Base-by-base conservation (phyloP, 2,797 vertebrate genomes). In the Brachymystax lenok region DNA sequence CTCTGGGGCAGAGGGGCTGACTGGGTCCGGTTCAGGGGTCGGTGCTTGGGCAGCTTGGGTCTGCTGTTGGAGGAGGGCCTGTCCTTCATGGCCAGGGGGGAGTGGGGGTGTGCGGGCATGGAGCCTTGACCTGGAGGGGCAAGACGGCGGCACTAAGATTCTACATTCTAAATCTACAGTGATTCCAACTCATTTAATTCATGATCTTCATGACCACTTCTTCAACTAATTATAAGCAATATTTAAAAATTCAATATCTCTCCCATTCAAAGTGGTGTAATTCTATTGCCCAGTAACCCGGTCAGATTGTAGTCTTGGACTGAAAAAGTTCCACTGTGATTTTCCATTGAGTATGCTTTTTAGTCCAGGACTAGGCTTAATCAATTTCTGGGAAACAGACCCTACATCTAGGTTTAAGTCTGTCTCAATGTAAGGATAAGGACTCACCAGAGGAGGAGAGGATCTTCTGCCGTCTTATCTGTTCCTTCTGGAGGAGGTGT, bases 1-100 rank as follows among this genome's bases (percentile, higher is more conserved):
- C 96, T 97, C 92, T 99, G 98, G 81, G 98, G 98, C 90, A 99
- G 94, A 14, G 98, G 98, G 19, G 97, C 98, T 3, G 98, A 99
- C 91, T 99, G 97, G 73, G 98, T 99, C 89, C 98, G 92, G 90
- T 99, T 97, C 85, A 99, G 91, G 16, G 98, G 98, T 80, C 97
- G 93, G 88, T 99, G 98, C 73, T 97, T 97, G 84, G 97, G 97
- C 80, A 98, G 89, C 89, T 98, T 99, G 85, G 97, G 96, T 70
- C 96, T 89, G 88, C 89, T 93, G 91, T 94, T 94, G 76, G 94
- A 74, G 33, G 94, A 90, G 12, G 96, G 94, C 75, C 95, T 95
- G 85, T 99, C 98, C 83, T 96, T 99, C 59, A 95, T 93, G 86
- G 94, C 95, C 90, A 98, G 88, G 21, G 97, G 96, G 88, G 97